Evolutionary conservation across 2,888 invertebrate species (phyloP), one percentile per base, ranked within the genome.

Genomic region (Noctuana brunneofusca): DNA sequence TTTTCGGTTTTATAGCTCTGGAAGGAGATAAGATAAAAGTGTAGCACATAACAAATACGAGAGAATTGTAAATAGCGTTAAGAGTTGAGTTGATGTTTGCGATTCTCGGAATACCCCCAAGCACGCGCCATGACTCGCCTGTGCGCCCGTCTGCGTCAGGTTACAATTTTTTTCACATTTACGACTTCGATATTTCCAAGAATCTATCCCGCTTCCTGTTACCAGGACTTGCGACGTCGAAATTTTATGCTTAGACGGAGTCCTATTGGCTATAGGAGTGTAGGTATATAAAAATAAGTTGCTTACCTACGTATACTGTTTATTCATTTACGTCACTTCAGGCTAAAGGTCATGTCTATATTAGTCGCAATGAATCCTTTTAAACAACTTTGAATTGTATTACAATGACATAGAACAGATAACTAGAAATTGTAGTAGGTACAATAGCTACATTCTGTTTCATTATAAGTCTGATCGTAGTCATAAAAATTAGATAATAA

Each of bases 71-170:
- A 64, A 55, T 52, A 43, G 41, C 43, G 38, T 32, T 46, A 53
- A 27, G 66, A 64, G 64, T 69, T 65, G 66, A 80, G 79, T 77
- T 75, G 73, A 76, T 75, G 76, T 75, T 78, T 75, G 49, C 71
- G 72, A 76, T 89, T 88, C 88, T 81, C 71, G 79, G 88, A 88
- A 89, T 80, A 83, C 78, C 77, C 80, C 77, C 76, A 75, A 80
- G 84, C 84, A 86, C 84, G 84, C 83, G 83, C 81, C 81, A 70
- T 54, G 64, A 63, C 53, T 58, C 67, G 65, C 54, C 20, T 35
- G n/a, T n/a, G 41, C 54, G 69, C 69, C 66, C 65, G 75, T 69
- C 70, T 73, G 74, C 75, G 71, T 72, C 73, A 62, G 65, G 69
- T 72, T 75, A 74, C 71, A 72, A 78, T 75, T 76, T 80, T 86